phyloP scores from a whole-genome alignment of 2,797 vertebrate species.

The Galago senegalensis region DNA sequence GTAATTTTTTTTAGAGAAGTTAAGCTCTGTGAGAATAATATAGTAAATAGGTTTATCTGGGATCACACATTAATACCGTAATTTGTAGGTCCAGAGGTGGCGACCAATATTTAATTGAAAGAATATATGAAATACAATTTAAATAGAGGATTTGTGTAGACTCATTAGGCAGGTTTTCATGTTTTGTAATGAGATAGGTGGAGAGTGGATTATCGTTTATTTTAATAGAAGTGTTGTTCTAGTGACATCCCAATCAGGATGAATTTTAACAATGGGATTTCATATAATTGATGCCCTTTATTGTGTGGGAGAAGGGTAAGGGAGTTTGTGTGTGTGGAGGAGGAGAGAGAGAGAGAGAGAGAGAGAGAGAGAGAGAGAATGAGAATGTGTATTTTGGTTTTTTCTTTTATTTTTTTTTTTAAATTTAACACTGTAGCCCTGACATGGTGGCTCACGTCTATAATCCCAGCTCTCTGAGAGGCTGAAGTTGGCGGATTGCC shows the following conservation, averaged over 20 bases:
- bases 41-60: not conserved
- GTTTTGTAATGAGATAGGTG: not conserved
- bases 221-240: not conserved
- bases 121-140: not conserved
- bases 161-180: not conserved
- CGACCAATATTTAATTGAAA: constrained; percentile 19
- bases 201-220: not conserved
- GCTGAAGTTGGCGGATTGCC: no score
- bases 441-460: no score
- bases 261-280: no score
- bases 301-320: not conserved
- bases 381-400: not conserved
- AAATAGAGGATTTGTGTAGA: not conserved
- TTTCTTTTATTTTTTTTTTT: not conserved
- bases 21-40: not conserved
- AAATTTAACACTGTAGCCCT: no score
- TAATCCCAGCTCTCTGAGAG: no score
- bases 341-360: not conserved
- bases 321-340: not conserved
- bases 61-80: not conserved
- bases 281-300: no score
- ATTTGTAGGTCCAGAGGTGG: not conserved
- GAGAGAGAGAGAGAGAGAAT: not conserved
- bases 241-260: not conserved
- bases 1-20: not conserved